Evolutionary conservation across 2,888 invertebrate genomes (phyloP), one percentile per base, ranked within the genome.

Genomic region (Meghimatium bilineatum): DNA sequence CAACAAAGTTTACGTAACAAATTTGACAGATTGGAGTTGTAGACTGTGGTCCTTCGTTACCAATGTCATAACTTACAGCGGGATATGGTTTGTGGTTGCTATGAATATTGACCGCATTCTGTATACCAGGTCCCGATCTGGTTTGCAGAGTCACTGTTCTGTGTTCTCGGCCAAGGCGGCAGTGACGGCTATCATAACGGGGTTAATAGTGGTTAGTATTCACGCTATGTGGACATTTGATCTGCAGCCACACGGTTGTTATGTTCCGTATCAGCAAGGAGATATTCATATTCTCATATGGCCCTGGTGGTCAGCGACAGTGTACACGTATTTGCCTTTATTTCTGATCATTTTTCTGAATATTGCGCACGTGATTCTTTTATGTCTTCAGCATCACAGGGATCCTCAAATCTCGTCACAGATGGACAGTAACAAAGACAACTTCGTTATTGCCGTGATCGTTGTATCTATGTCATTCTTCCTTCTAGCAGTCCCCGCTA

Each of bases 201-300:
- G 90, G 1, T 88, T 92, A 36, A 85, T 91, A 14, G 90, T 90
- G 38, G 87, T 92, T 71, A 91, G 91, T 80, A 89, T 92, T 52
- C 92, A 92, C 79, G 89, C 92, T 44, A 91, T 92, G 90, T 92
- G 92, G 92, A 91, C 90, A 0, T 91, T 87, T 76, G 90, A 90
- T 81, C 88, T 92, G 36, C 89, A 90, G 77, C 86, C 86, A 12
- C 87, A 90, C 38, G 90, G 90, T 34, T 91, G 92, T 83, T 90
- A 87, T 82, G 86, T 90, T 3, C 84, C 88, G 29, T 88, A 87
- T 74, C 82, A 85, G 72, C 88, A 88, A 44, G 86, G 89, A 67
- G 91, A 91, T 83, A 87, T 92, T 71, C 90, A 91, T 83, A 89
- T 90, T n/a, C 81, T 89, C 32, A 89, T 91, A 60, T 92, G 92